Percentiles rank a stretch among this genome's conserved stretches.
Evolutionary conservation across 1,140 invertebrate genomes (phyloP).

Genomic region (Matsumurasca onukii): DNA sequence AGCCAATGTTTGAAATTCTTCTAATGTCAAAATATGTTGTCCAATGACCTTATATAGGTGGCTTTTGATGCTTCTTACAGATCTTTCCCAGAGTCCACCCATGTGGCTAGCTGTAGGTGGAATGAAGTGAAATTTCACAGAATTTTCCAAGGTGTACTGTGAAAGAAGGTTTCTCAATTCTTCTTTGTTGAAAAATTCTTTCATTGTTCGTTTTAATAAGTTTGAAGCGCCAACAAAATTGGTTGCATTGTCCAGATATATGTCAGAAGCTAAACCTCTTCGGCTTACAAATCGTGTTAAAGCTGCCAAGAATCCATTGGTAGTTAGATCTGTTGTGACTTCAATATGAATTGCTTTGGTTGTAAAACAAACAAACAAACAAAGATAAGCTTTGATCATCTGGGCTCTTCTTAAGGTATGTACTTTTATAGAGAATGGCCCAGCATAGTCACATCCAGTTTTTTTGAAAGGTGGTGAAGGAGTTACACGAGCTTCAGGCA

Average conservation of each 20-base stretch:
- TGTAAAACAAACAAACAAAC: slow-evolving; percentile 31
- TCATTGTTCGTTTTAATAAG: background rate
- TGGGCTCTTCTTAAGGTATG: background rate
- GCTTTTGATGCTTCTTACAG: background rate
- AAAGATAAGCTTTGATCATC: slow-evolving; percentile 33
- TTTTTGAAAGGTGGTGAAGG: background rate
- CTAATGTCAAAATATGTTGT: background rate
- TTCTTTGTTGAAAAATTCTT: background rate
- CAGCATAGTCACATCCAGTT: background rate
- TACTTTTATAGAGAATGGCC: background rate
- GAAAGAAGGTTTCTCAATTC: no score
- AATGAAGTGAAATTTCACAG: background rate
- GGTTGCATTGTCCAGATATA: background rate
- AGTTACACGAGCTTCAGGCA: background rate
- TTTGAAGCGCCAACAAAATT: background rate
- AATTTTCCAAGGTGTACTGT: background rate
- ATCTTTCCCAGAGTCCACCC: background rate
- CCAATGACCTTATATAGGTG: background rate
- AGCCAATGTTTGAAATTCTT: background rate
- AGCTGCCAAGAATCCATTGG: slow-evolving; percentile 31
- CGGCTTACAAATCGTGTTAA: slow-evolving; percentile 33
- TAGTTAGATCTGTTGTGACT: slow-evolving; percentile 33
- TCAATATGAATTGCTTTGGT: slow-evolving; percentile 36
- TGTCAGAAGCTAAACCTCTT: slow-evolving; percentile 23
- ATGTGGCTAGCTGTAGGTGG: background rate